Conservation (phyloP, 2,797 vertebrate genomes). For the Momotus momota region DNA sequence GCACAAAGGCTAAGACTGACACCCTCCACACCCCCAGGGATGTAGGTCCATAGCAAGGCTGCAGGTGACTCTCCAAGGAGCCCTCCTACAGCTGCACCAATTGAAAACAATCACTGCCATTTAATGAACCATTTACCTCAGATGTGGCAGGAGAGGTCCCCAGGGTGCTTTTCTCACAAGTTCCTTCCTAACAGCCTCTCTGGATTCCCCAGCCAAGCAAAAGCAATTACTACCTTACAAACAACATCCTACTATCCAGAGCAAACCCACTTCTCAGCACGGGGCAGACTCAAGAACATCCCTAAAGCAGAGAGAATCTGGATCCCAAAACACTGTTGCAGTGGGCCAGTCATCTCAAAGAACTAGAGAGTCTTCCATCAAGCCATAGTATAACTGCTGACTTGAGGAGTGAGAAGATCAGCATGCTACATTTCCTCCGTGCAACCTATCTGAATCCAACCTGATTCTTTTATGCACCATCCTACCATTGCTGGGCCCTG, state of each 20-base stretch:
- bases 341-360: not conserved
- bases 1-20: not conserved
- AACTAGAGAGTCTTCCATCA: not conserved
- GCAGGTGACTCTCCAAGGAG: not conserved
- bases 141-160: not conserved
- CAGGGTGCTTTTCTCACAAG: conserved; percentile 15
- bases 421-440: not conserved
- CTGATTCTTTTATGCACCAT: not conserved
- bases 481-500: not conserved
- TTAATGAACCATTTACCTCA: conserved; percentile 30
- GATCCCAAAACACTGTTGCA: not conserved
- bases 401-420: not conserved
- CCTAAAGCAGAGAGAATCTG: not conserved
- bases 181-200: conserved; percentile 5
- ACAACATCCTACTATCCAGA: not conserved
- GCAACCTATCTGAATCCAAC: not conserved
- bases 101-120: not conserved
- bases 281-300: not conserved
- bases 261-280: not conserved
- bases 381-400: not conserved
- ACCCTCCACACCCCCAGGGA: not conserved
- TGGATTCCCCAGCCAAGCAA: conserved; percentile 7
- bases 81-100: not conserved
- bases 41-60: not conserved
- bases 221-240: conserved; percentile 9